Conservation (phyloP, 2,797 vertebrate genomes). For the Silurus lanzhouensis region DNA sequence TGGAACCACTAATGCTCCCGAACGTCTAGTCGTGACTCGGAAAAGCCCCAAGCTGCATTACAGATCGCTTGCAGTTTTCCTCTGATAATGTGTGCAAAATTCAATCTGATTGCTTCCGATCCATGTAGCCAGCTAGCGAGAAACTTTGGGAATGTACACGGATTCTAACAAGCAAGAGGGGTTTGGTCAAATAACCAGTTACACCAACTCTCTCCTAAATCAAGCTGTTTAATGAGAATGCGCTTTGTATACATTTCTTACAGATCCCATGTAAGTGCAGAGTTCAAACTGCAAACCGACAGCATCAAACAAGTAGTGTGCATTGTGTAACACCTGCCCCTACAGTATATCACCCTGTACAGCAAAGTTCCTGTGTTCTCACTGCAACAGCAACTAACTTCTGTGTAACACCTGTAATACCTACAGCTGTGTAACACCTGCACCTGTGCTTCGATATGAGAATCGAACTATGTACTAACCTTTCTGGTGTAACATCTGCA, state of each 20-base stretch:
- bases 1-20: conserved; percentile 5
- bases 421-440: not conserved
- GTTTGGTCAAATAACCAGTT: too few relatives aligned
- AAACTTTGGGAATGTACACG: not conserved
- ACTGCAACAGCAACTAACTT: not conserved
- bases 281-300: not conserved
- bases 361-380: not conserved
- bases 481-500: too few relatives aligned
- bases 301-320: not conserved
- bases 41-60: conserved; percentile 1
- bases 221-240: not conserved
- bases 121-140: not conserved
- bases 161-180: not conserved
- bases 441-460: not conserved
- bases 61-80: not conserved
- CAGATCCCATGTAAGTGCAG: not conserved
- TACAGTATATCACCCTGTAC: not conserved
- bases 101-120: conserved; percentile 1
- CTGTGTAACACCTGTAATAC: not conserved
- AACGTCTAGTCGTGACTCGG: conserved; percentile 11
- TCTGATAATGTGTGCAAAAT: not conserved
- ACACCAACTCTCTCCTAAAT: not conserved
- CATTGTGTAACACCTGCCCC: not conserved
- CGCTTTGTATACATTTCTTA: not conserved
- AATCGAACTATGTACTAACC: too few relatives aligned